Evolutionary conservation across 2,797 vertebrate genomes (phyloP).

Genomic region (Lepus oiostolus): DNA sequence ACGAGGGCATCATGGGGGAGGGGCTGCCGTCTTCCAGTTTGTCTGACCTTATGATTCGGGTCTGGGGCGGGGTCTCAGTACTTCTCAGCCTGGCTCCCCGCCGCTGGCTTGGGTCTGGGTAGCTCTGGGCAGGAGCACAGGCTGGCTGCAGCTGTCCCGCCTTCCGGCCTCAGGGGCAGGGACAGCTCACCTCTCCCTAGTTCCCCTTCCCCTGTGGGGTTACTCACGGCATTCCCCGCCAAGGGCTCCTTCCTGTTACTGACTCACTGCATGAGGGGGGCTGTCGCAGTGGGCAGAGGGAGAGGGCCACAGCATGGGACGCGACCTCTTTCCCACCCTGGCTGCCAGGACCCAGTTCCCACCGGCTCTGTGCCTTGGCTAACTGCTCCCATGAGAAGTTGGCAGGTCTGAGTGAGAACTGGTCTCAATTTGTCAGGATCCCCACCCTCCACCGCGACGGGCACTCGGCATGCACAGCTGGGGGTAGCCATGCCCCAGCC

Average conservation of each 20-base stretch:
- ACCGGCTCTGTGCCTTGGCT: not conserved
- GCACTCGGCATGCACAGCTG: not conserved
- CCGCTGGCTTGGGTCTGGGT: not conserved
- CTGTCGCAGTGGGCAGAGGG: not conserved
- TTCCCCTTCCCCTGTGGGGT: not conserved
- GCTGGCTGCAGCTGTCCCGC: not conserved
- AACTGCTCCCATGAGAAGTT: not conserved
- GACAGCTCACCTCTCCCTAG: not conserved
- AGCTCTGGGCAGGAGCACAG: accelerated
- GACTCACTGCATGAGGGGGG: not conserved
- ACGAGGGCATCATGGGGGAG: no score
- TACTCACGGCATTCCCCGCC: not conserved
- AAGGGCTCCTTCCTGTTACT: constrained; percentile 53
- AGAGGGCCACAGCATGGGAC: not conserved
- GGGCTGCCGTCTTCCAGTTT: not conserved
- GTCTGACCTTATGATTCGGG: not conserved
- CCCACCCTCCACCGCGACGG: no score
- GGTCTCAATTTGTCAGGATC: not conserved
- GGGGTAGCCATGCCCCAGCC: not conserved
- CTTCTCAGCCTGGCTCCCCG: not conserved
- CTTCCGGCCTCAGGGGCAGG: not conserved
- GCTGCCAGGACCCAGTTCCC: not conserved
- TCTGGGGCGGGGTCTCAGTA: not conserved
- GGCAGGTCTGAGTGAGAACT: not conserved
- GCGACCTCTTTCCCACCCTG: not conserved